Evolutionary conservation across 2,113 vertebrate species (phyloP).

Genomic region (Edolisoma coerulescens): DNA sequence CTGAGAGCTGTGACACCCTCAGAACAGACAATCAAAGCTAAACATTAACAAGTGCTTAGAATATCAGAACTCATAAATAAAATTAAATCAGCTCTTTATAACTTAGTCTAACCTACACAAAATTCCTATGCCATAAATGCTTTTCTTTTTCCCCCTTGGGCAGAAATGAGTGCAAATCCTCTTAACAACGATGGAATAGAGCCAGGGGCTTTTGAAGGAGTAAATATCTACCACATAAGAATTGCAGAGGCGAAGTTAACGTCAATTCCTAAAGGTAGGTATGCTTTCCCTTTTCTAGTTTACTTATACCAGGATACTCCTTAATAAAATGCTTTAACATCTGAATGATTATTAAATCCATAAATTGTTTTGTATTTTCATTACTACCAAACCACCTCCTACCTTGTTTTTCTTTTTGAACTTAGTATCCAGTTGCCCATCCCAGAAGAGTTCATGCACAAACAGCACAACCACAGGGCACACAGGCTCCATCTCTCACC

Average conservation of each 20-base stretch:
- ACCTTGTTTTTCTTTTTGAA: not conserved
- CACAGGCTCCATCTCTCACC: not conserved
- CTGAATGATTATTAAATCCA: not conserved
- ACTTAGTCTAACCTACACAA: not conserved
- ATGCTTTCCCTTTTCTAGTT: not conserved
- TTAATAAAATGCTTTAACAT: not conserved
- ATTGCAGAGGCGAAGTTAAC: conserved; percentile 93
- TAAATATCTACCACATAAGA: conserved; percentile 88
- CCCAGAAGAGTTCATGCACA: not conserved
- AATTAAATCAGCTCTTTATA: not conserved
- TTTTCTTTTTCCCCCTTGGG: not conserved
- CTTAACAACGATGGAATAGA: conserved; percentile 89
- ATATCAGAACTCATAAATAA: not conserved
- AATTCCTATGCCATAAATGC: not conserved
- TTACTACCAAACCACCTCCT: not conserved
- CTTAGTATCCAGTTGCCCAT: rapidly evolving
- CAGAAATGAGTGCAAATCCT: conserved; percentile 98
- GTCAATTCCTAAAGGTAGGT: conserved; percentile 97
- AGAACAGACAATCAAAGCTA: not conserved
- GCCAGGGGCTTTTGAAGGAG: conserved; percentile 88
- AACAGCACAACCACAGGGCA: not conserved
- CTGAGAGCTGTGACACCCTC: not conserved
- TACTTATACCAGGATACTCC: not conserved
- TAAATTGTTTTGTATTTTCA: not conserved
- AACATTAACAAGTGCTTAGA: not conserved